These are phyloP conservation scores for Mixornis gularis DNA, from an alignment of 2,113 vertebrate genomes.

Conservation along the genomic window DNA sequence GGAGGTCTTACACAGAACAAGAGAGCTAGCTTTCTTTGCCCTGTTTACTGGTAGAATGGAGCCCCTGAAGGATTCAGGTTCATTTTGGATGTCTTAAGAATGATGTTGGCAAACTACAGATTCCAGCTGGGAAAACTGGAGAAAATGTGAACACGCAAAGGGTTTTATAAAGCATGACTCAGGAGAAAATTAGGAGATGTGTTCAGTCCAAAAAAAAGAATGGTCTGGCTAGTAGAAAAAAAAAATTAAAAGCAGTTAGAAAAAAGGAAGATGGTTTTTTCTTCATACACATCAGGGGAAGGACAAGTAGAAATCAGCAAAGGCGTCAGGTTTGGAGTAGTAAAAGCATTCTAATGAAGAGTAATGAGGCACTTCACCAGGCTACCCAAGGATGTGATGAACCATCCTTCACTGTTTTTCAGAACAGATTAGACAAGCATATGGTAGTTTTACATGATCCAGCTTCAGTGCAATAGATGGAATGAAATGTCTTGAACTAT, in stretches of 20 bases:
- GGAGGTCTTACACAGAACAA: neutral
- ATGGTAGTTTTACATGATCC: neutral
- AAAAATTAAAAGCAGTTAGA: neutral
- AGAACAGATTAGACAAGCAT: conserved; percentile 34
- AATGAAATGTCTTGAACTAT: neutral
- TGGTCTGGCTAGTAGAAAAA: neutral
- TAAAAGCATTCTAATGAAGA: conserved; percentile 43
- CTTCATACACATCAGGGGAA: neutral
- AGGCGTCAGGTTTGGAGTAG: neutral
- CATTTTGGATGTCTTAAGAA: neutral
- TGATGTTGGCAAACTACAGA: neutral
- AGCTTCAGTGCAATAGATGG: neutral
- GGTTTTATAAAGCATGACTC: neutral
- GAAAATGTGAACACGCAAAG: neutral
- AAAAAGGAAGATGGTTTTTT: neutral
- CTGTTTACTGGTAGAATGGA: neutral
- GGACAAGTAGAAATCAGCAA: neutral
- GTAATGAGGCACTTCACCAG: conserved; percentile 38
- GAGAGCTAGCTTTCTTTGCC: neutral
- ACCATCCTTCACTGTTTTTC: conserved; percentile 17
- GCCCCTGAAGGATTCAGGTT: neutral
- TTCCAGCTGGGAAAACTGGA: neutral
- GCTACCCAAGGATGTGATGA: conserved; percentile 23
- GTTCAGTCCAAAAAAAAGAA: neutral
- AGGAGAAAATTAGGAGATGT: neutral